Conservation (phyloP, 2,888 invertebrate species). For the Troides aeacus region DNA sequence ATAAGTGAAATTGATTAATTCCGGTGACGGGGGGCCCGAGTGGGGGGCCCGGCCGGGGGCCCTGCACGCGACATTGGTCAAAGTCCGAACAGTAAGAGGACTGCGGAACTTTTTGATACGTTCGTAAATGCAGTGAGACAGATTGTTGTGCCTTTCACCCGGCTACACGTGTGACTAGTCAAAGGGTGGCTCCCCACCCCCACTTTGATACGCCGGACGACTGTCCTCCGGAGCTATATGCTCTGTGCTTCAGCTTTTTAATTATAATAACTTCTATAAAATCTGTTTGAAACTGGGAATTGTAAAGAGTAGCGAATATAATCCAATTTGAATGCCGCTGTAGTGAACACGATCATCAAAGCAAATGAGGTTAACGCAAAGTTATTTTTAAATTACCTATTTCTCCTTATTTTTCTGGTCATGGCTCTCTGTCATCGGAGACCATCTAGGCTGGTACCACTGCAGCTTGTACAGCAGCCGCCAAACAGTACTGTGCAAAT, state of each 20-base stretch:
- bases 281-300: too few relatives aligned
- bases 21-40: constrained; percentile 33
- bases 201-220: constrained; percentile 48
- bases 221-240: constrained; percentile 34
- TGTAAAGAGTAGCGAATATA: too few relatives aligned
- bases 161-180: constrained; percentile 55
- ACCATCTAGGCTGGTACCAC: too few relatives aligned
- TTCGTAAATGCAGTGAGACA: constrained; percentile 50
- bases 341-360: too few relatives aligned
- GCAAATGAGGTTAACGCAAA: too few relatives aligned
- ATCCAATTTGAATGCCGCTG: too few relatives aligned
- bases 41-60: constrained; percentile 29
- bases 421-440: too few relatives aligned
- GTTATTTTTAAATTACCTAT: too few relatives aligned
- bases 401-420: too few relatives aligned
- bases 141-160: constrained; percentile 52
- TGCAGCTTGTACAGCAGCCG: too few relatives aligned
- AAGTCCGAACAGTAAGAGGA: constrained; percentile 48
- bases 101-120: constrained; percentile 60
- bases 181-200: constrained; percentile 44
- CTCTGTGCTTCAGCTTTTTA: constrained; percentile 15
- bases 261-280: background rate
- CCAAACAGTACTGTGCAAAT: too few relatives aligned
- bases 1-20: constrained; percentile 61
- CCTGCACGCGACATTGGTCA: constrained; percentile 59